A percentile compares a stretch with the other conserved stretches of the same genome.
Conservation (phyloP, 2,888 invertebrate genomes). For the Panzeria rudis region DNA sequence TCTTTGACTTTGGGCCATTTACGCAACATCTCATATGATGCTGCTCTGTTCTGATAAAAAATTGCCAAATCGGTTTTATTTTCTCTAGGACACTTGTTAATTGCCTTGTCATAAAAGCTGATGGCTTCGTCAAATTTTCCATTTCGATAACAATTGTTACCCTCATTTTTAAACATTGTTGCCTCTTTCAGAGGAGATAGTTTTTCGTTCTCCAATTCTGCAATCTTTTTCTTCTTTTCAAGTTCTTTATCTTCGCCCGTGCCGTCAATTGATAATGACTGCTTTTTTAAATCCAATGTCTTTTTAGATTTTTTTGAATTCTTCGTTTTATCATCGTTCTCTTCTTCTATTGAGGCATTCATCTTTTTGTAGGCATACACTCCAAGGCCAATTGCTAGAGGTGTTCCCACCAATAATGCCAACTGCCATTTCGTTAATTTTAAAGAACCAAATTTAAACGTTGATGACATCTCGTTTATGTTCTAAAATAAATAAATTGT, state of each 20-base stretch:
- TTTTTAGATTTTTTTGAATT: constrained; percentile 24
- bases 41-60: constrained; percentile 98
- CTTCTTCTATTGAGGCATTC: neutral
- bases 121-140: constrained; percentile 97
- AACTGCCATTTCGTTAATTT: constrained; percentile 91
- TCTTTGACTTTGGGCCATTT: constrained; percentile 93
- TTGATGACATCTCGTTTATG: constrained; percentile 71
- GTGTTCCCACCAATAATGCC: constrained; percentile 92
- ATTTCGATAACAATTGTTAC: constrained; percentile 93
- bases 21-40: constrained; percentile 95
- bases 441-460: constrained; percentile 77
- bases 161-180: constrained; percentile 92
- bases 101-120: constrained; percentile 94
- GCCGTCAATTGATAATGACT: constrained; percentile 86
- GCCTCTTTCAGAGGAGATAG: constrained; percentile 89
- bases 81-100: constrained; percentile 92
- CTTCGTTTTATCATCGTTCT: constrained; percentile 1
- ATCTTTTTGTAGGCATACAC: constrained; percentile 85
- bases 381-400: constrained; percentile 92
- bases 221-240: constrained; percentile 82
- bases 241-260: constrained; percentile 83
- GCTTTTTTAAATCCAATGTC: constrained; percentile 84
- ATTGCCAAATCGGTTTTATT: constrained; percentile 91
- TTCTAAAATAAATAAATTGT: too few relatives aligned
- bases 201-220: constrained; percentile 78